Evolutionary conservation across 2,797 vertebrate genomes (phyloP).

Genomic region (Gymnoscopelus braueri): DNA sequence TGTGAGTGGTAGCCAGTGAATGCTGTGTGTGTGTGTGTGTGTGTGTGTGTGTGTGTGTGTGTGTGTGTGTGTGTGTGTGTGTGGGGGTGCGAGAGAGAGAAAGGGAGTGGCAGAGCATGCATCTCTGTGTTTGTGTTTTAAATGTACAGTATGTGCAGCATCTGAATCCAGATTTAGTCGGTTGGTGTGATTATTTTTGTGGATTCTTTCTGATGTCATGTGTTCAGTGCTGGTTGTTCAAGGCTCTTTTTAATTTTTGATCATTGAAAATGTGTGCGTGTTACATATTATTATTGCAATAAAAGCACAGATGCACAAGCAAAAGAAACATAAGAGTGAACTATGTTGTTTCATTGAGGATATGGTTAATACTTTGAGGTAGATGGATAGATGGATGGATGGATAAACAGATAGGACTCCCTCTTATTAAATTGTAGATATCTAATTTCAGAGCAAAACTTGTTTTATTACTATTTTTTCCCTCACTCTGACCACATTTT

Average conservation of each 20-base stretch:
- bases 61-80: too few relatives aligned
- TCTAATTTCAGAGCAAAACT: too few relatives aligned
- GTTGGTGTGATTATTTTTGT: constrained; percentile 55
- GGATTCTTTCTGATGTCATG: constrained; percentile 71
- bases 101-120: not conserved
- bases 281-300: constrained; percentile 87
- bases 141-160: not conserved
- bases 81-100: too few relatives aligned
- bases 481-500: too few relatives aligned
- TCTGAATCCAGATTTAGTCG: constrained; percentile 25
- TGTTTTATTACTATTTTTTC: too few relatives aligned
- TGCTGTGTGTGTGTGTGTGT: constrained; percentile 7
- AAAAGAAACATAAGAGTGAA: constrained; percentile 12
- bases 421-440: too few relatives aligned
- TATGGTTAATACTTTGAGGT: not conserved
- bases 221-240: constrained; percentile 80
- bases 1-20: constrained; percentile 5
- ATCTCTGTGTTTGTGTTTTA: constrained; percentile 27
- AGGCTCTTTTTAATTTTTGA: constrained; percentile 67
- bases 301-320: constrained; percentile 82
- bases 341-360: constrained; percentile 17
- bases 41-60: constrained; percentile 8
- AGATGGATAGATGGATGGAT: not conserved
- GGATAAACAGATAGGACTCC: not conserved
- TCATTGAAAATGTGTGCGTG: constrained; percentile 52